phyloP scores from a whole-genome alignment of 2,797 vertebrate genomes.

The Mus caroli region DNA sequence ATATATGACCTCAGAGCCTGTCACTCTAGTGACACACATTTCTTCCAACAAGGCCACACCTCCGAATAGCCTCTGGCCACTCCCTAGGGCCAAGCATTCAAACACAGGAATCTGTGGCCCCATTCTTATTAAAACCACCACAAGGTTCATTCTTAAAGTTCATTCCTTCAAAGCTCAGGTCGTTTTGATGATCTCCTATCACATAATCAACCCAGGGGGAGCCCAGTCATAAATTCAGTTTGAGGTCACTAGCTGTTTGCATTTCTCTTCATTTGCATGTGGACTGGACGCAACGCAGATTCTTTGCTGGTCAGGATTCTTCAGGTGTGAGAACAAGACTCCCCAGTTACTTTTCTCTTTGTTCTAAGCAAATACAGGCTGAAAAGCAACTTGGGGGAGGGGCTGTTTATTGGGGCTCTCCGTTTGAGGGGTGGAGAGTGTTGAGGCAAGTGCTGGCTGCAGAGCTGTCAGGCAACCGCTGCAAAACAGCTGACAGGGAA shows the following conservation, averaged over 20 bases:
- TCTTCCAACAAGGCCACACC: not conserved
- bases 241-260: not conserved
- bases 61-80: not conserved
- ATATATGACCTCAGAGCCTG: not conserved
- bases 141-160: not conserved
- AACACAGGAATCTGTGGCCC: not conserved
- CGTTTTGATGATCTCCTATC: not conserved
- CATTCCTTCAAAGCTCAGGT: not conserved
- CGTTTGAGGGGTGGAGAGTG: not conserved
- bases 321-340: not conserved
- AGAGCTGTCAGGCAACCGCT: too few relatives aligned
- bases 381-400: not conserved
- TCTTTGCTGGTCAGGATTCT: not conserved
- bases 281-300: not conserved
- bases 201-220: constrained; percentile 3
- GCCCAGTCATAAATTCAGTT: not conserved
- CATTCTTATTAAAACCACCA: not conserved
- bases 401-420: not conserved
- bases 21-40: not conserved
- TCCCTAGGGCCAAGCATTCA: not conserved
- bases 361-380: not conserved
- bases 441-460: not conserved
- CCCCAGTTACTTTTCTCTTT: too few relatives aligned
- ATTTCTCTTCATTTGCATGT: not conserved
- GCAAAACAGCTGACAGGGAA: not conserved